phyloP scores from a whole-genome alignment of 2,797 vertebrate genomes.

The Acanthis flammea region DNA sequence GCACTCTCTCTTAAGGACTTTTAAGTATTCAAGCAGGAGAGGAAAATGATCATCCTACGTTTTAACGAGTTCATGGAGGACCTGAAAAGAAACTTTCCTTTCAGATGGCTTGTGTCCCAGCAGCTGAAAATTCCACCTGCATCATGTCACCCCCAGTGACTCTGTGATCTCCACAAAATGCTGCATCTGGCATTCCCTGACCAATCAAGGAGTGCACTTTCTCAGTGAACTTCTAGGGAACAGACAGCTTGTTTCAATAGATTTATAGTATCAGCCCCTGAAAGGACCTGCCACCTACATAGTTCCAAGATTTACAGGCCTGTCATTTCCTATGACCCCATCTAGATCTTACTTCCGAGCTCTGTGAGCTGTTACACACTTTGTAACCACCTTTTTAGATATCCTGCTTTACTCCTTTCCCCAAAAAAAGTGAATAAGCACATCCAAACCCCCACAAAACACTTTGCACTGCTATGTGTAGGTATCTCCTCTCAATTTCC shows the following conservation, averaged over 20 bases:
- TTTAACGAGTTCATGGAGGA: background rate
- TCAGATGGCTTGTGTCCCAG: background rate
- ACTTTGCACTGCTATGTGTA: background rate
- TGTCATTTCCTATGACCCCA: background rate
- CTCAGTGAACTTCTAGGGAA: background rate
- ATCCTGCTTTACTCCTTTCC: background rate
- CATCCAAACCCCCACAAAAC: background rate
- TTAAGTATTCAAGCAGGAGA: slow-evolving; percentile 23
- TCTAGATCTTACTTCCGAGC: background rate
- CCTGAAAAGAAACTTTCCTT: slow-evolving; percentile 26
- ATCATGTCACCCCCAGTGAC: background rate
- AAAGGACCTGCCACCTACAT: background rate
- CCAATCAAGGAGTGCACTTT: background rate
- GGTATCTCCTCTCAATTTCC: background rate
- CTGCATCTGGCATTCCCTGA: background rate
- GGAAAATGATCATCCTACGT: background rate
- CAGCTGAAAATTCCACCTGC: background rate
- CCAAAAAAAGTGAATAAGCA: background rate
- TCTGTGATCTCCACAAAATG: background rate
- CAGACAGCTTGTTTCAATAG: slow-evolving; percentile 2
- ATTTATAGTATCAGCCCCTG: background rate
- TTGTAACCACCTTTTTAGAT: background rate
- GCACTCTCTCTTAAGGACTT: slow-evolving; percentile 26
- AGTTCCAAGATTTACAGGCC: background rate
- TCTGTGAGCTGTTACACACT: background rate